Evolutionary conservation across 2,888 invertebrate genomes (phyloP), one percentile per base, ranked within the genome.

Genomic region (Oligia latruncula): DNA sequence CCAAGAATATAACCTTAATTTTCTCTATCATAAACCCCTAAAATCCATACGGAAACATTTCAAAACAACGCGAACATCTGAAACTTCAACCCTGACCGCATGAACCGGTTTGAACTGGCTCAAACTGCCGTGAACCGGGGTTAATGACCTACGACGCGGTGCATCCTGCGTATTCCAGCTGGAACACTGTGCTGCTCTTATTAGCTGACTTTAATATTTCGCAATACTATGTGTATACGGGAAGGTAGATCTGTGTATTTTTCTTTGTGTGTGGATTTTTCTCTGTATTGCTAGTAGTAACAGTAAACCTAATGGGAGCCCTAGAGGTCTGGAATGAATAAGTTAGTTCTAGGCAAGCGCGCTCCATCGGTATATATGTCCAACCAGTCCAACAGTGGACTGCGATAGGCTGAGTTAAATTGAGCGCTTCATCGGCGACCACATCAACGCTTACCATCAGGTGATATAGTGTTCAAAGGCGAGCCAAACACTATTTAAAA

Each of bases 31-130:
- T 20, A 72, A 77, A 35, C 17, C 20, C n/a, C 46, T 49, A 35
- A 46, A 74, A 66, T n/a, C 13, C 35, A 66, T 5, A 49, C 49
- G 55, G 55, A 58, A 86, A 77, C 55, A n/a, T 35, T 29, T 66
- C 17, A 68, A 58, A 66, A 66, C 58, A 77, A 64, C 74, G 17
- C 35, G n/a, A 49, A 52, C 55, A 75, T 77, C 74, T 80, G 49
- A 80, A 89, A 82, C 72, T 84, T 77, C 85, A 90, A 87, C 90
- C 87, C 85, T 88, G 87, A 89, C 84, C 90, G 87, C 78, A 75
- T 88, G 80, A 89, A 89, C 86, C 77, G 83, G 74, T 72, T 84
- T 67, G 78, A 83, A 81, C 83, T 66, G 83, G 74, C 72, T 82
- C 66, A 64, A 78, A 87, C 89, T 77, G 77, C 75, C 84, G 76